Evolutionary conservation across 2,797 vertebrate genomes (phyloP).

Genomic region (Girardinus metallicus): DNA sequence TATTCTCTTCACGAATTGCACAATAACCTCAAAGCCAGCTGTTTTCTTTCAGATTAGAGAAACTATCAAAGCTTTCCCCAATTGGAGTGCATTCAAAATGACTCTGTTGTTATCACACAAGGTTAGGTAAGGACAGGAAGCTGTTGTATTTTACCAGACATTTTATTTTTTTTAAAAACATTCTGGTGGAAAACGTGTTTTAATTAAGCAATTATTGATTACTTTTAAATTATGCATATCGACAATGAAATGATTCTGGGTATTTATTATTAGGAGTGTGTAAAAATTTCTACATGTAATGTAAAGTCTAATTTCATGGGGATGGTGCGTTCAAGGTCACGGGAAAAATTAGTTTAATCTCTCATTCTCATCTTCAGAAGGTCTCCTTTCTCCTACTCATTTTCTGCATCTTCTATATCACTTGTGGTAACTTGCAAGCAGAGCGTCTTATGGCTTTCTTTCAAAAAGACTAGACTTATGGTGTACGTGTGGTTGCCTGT

Average conservation of each 20-base stretch:
- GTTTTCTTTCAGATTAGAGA: constrained; percentile 16
- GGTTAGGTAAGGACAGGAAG: background rate
- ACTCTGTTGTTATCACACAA: constrained; percentile 2
- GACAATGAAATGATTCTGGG: background rate
- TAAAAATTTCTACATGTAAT: no score
- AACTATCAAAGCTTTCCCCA: constrained; percentile 8
- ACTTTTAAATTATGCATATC: background rate
- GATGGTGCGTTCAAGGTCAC: background rate
- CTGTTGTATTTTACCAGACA: background rate
- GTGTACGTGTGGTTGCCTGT: background rate
- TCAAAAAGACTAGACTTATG: background rate
- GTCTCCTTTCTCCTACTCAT: background rate
- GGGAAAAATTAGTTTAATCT: background rate
- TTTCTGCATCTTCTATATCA: background rate
- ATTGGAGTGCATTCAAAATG: background rate
- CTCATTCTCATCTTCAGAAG: background rate
- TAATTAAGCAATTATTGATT: background rate
- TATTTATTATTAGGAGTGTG: background rate
- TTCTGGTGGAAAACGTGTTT: background rate
- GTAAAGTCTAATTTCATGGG: background rate
- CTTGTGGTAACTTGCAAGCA: background rate
- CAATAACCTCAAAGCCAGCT: background rate
- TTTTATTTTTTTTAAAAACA: background rate
- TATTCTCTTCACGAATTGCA: constrained; percentile 1
- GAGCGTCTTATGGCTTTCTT: background rate